Base-by-base conservation (phyloP, 2,797 vertebrate genomes). In the Tenualosa ilisha region DNA sequence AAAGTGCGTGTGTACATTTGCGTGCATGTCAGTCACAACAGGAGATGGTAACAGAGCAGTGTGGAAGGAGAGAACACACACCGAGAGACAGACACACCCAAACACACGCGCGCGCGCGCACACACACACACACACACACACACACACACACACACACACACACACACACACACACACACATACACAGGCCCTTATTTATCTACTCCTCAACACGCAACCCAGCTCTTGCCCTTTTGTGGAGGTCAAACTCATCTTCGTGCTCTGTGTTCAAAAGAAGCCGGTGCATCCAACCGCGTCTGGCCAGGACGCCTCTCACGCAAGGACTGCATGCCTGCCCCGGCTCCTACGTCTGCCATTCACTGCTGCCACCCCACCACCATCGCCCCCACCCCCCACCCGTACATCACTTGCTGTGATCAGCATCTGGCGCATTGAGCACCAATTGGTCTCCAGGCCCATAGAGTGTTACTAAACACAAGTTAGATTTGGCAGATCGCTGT, bases 141-240 rank as follows among this genome's bases (percentile, higher is more conserved):
- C 83, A 84, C 59, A 84, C 82, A 83, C 82, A 83, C 82, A 83
- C 56, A 87, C 87, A 91, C 89, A 91, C 88, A 84, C 82, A 83
- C 82, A 56, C 54, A 61, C 56, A n/a, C 24, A 65, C 81, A 86
- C 54, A 65, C 54, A 72, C 49, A 79, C 17, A 79, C 84, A 75
- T 43, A 84, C 59, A 84, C 82, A 83, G 50, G 59, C 59, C 87
- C 87, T 91, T 89, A 91, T 87, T 8, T 5, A 0, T 79, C 17
- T 17, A 17, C 40, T 46, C 37, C 6, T 79, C 17, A 9, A 20
- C 72, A 79, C 37, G 72, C 72, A 46, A 79, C 6, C 37, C 20
- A 43, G 72, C 72, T 37, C 15, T 5, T 13, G 37, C 72, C 72
- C 72, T 79, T 79, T 40, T 22, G 6, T 79, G 13, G 72, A 79